phyloP scores from a whole-genome alignment of 2,888 invertebrate genomes.

The Eristalinus sepulchralis region DNA sequence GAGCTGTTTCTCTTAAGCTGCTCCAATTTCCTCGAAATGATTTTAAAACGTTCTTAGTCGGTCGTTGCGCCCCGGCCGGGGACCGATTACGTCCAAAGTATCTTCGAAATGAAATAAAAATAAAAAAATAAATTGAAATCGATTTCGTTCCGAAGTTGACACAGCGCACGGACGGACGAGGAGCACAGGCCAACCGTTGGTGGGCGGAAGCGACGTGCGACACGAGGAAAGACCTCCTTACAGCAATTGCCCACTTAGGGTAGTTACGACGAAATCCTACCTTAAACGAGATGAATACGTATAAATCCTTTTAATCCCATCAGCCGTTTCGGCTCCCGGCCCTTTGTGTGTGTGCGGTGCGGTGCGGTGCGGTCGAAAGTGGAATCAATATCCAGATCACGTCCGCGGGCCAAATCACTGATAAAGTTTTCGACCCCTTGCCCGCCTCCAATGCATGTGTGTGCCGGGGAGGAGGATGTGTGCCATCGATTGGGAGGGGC shows the following conservation, averaged over 20 bases:
- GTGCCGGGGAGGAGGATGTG: not conserved
- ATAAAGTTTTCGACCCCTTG: constrained; percentile 52
- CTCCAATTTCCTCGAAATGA: constrained; percentile 41
- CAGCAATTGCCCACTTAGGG: constrained; percentile 67
- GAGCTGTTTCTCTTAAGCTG: not conserved
- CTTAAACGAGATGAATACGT: constrained; percentile 69
- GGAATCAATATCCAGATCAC: constrained; percentile 67
- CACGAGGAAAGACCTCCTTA: constrained; percentile 39
- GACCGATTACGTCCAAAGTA: constrained; percentile 48
- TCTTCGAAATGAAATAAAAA: constrained; percentile 62
- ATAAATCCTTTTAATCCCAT: constrained; percentile 70
- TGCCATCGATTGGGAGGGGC: constrained; percentile 10
- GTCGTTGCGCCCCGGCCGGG: constrained; percentile 11
- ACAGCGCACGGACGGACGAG: not conserved
- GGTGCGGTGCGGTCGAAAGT: constrained; percentile 31
- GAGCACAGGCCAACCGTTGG: no score
- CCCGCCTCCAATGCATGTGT: not conserved
- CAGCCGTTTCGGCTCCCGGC: constrained; percentile 11
- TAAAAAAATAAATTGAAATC: constrained; percentile 68
- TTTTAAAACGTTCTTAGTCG: constrained; percentile 31
- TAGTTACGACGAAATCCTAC: constrained; percentile 67
- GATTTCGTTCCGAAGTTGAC: constrained; percentile 46
- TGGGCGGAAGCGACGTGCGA: not conserved
- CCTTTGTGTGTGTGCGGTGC: not conserved
- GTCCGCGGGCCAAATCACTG: constrained; percentile 70